Conservation (phyloP, 2,113 vertebrate genomes). For the Vidua chalybeata region DNA sequence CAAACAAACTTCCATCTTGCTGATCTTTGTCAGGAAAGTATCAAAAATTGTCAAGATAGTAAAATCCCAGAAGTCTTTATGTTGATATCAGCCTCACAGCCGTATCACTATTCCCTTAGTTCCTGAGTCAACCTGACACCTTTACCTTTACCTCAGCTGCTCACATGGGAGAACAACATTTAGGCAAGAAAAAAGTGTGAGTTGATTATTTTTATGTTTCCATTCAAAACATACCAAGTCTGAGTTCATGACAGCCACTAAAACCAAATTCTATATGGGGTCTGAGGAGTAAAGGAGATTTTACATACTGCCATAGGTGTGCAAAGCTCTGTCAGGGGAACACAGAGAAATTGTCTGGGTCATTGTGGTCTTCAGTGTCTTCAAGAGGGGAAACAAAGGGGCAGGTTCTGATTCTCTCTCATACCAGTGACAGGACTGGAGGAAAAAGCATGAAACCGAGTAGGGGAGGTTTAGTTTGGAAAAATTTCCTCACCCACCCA, state of each 20-base stretch:
- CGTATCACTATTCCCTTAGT: background rate
- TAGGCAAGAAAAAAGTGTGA: background rate
- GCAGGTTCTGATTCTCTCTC: background rate
- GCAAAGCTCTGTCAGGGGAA: background rate
- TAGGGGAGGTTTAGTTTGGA: background rate
- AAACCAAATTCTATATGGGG: background rate
- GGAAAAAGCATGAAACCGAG: background rate
- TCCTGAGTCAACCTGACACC: background rate
- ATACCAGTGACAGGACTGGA: background rate
- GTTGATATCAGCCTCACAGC: background rate
- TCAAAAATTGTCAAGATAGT: background rate
- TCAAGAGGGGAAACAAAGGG: fast-evolving
- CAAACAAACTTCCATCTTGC: background rate
- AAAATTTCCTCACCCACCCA: background rate
- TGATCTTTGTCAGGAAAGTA: background rate
- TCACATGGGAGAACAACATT: background rate
- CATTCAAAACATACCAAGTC: background rate
- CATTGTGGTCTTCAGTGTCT: too few species aligned
- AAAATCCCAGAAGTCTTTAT: slow-evolving; percentile 44
- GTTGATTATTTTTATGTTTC: background rate
- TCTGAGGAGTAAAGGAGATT: background rate
- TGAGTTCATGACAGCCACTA: background rate
- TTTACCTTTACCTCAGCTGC: background rate
- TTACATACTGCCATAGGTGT: background rate
- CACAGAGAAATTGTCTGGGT: background rate